A percentile compares a stretch with the other conserved stretches of the same genome.
These are phyloP conservation scores for Probosciger aterrimus DNA, from an alignment of 2,113 vertebrate genomes.

Conservation along the genomic window DNA sequence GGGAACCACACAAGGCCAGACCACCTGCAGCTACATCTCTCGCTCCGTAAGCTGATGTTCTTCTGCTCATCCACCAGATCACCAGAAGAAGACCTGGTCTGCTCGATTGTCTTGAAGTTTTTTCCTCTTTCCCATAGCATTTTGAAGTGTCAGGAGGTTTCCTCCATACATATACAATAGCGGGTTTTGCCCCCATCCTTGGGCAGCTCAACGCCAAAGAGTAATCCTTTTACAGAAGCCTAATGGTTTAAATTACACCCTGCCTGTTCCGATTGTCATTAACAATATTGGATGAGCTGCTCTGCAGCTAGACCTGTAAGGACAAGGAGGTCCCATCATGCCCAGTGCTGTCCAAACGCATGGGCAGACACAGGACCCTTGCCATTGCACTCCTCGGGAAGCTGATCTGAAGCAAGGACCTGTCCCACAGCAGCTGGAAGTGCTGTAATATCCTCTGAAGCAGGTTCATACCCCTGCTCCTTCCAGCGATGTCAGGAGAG, in stretches of 20 bases:
- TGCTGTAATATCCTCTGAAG: neutral
- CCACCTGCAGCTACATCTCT: neutral
- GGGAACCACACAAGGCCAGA: neutral
- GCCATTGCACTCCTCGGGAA: neutral
- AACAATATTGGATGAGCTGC: neutral
- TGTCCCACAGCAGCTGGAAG: neutral
- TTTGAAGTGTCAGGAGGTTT: neutral
- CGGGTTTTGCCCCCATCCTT: neutral
- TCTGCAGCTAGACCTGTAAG: neutral
- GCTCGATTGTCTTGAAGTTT: neutral
- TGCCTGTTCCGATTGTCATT: neutral
- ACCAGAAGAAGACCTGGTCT: neutral
- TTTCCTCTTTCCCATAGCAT: neutral
- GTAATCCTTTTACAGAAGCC: neutral
- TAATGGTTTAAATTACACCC: neutral
- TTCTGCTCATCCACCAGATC: neutral
- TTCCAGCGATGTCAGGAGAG: neutral
- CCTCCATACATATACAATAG: neutral
- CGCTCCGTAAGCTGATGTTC: neutral
- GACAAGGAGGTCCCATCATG: neutral
- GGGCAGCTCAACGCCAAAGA: neutral
- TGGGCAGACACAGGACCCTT: neutral
- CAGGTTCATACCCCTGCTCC: neutral
- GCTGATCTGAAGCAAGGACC: neutral
- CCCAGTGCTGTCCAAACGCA: neutral